phyloP scores from a whole-genome alignment of 2,113 vertebrate genomes.

The Amblyopsis rosae region DNA sequence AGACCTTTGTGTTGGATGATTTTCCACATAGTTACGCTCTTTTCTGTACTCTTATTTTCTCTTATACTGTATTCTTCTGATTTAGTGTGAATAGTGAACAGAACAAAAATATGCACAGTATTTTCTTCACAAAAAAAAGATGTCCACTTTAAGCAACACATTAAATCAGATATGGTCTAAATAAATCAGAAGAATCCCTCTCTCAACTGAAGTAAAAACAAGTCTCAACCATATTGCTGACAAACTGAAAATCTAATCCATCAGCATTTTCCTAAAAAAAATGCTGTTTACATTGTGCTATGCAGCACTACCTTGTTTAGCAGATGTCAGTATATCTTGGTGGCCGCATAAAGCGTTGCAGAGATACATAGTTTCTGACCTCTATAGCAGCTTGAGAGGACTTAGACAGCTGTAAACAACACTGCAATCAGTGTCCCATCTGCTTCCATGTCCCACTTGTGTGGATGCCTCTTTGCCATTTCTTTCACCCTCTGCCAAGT shows the following conservation, averaged over 20 bases:
- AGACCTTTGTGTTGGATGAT: constrained; percentile 73
- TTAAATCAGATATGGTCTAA: constrained; percentile 3
- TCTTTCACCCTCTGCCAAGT: constrained; percentile 78
- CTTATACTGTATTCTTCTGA: constrained; percentile 3
- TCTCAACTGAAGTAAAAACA: background rate
- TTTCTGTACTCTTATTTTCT: constrained; percentile 47
- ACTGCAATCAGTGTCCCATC: constrained; percentile 80
- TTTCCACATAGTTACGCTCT: constrained; percentile 44
- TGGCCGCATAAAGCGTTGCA: constrained; percentile 53
- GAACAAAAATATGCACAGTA: constrained; percentile 10
- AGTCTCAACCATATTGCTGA: background rate
- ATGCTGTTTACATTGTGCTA: constrained; percentile 29
- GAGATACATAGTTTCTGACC: constrained; percentile 71
- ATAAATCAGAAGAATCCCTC: constrained; percentile 10
- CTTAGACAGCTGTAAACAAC: constrained; percentile 81
- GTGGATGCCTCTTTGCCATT: constrained; percentile 79
- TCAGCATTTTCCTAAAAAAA: constrained; percentile 21
- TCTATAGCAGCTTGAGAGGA: constrained; percentile 69
- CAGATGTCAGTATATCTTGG: constrained; percentile 38
- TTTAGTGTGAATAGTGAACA: constrained; percentile 23
- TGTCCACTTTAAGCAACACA: constrained; percentile 18
- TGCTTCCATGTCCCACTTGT: constrained; percentile 81
- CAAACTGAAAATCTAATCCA: background rate
- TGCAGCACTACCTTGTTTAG: background rate
- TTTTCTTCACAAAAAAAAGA: constrained; percentile 6